Evolutionary conservation across 2,888 invertebrate species (phyloP).

Genomic region (Thera britannica): DNA sequence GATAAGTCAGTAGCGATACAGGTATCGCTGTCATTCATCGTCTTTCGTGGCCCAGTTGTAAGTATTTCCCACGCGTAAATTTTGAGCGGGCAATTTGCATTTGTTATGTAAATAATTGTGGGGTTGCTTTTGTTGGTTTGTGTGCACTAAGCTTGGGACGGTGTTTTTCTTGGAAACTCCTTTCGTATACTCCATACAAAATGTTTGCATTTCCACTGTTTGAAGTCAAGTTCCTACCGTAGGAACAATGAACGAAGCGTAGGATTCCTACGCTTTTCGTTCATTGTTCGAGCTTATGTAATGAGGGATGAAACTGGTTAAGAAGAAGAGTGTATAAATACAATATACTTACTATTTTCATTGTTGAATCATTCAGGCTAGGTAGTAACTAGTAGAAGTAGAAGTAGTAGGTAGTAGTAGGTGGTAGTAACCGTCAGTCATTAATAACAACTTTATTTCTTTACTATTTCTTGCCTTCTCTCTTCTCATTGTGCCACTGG

Average conservation of each 20-base stretch:
- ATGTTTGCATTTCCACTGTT: constrained; percentile 13
- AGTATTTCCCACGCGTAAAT: constrained; percentile 62
- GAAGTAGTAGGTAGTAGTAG: no score
- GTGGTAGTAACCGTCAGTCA: no score
- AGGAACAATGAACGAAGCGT: no score
- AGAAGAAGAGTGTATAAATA: background rate
- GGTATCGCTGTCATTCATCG: background rate
- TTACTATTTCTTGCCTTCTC: no score
- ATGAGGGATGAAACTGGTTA: background rate
- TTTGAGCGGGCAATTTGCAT: constrained; percentile 65
- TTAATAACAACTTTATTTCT: no score
- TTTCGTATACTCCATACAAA: constrained; percentile 23
- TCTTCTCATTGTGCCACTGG: no score
- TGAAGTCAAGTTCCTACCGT: constrained; percentile 4
- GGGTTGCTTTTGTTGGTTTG: constrained; percentile 47
- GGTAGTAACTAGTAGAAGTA: no score
- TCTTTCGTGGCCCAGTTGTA: constrained; percentile 26
- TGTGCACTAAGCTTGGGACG: constrained; percentile 40
- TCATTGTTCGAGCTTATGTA: background rate
- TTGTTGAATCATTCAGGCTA: no score
- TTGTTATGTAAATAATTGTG: constrained; percentile 69
- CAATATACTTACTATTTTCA: no score
- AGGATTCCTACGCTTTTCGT: background rate
- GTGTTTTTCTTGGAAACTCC: constrained; percentile 37
- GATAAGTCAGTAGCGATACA: no score